These are phyloP conservation scores for Heptranchias perlo DNA, from an alignment of 2,113 vertebrate species.

Conservation along the genomic window DNA sequence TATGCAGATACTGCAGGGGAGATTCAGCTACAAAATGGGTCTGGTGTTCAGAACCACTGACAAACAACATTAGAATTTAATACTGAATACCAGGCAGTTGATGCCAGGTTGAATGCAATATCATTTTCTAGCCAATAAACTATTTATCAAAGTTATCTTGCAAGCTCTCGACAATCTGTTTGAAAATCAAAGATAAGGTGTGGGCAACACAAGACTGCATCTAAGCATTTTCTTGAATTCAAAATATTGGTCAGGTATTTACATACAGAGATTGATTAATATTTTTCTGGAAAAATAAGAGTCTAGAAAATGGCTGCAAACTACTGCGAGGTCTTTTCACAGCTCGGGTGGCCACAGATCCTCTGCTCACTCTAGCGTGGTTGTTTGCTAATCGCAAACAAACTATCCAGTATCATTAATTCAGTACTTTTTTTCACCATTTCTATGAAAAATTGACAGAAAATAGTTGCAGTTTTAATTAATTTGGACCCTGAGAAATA, in stretches of 20 bases:
- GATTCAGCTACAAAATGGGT: background rate
- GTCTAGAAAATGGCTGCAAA: background rate
- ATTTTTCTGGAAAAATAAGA: constrained; percentile 46
- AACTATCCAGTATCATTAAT: background rate
- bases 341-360: background rate
- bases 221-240: constrained; percentile 43
- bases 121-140: fast-evolving
- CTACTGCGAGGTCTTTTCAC: background rate
- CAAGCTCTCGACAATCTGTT: constrained; percentile 45
- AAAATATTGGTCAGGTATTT: constrained; percentile 48
- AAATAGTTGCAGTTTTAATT: constrained; percentile 21
- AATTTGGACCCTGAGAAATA: background rate
- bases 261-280: constrained; percentile 48
- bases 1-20: constrained; percentile 58
- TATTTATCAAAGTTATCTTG: background rate
- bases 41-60: constrained; percentile 50
- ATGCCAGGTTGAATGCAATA: fast-evolving
- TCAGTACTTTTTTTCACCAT: background rate
- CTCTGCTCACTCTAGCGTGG: too few relatives aligned
- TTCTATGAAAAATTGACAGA: background rate
- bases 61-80: constrained; percentile 47
- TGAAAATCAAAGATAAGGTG: constrained; percentile 45
- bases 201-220: constrained; percentile 44
- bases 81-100: fast-evolving
- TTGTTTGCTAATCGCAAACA: background rate